These are phyloP conservation scores for Poeciliopsis retropinna DNA, from an alignment of 2,113 vertebrate genomes.

Conservation along the genomic window DNA sequence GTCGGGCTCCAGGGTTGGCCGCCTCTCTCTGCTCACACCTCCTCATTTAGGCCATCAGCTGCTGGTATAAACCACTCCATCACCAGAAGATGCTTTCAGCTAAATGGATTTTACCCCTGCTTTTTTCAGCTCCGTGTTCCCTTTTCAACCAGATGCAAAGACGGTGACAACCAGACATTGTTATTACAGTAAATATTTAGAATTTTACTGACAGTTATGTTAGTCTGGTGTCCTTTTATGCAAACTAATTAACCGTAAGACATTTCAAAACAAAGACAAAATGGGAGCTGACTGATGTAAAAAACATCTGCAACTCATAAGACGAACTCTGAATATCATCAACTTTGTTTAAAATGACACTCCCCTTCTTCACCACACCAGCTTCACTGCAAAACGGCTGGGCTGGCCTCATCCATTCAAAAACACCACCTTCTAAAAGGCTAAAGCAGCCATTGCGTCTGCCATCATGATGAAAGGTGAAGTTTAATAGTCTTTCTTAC, in stretches of 20 bases:
- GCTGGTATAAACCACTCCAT: not conserved
- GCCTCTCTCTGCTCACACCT: not conserved
- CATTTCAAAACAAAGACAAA: not conserved
- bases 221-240: not conserved
- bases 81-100: not conserved
- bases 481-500: not conserved
- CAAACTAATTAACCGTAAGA: not conserved
- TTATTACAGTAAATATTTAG: not conserved
- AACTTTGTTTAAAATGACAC: slow-evolving; percentile 1
- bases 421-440: not conserved
- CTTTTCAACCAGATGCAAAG: not conserved
- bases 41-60: not conserved
- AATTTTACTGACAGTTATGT: not conserved
- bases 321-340: not conserved
- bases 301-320: slow-evolving; percentile 6
- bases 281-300: not conserved
- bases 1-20: not conserved
- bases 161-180: not conserved
- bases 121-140: not conserved
- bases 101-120: not conserved
- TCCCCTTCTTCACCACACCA: not conserved
- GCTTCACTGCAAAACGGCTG: not conserved
- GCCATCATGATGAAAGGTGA: not conserved
- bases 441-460: not conserved
- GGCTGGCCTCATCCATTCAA: not conserved